Percentiles rank a stretch among this genome's conserved stretches.
These are phyloP conservation scores for Cavia porcellus DNA, from an alignment of 2,113 vertebrate species.

Conservation along the genomic window DNA sequence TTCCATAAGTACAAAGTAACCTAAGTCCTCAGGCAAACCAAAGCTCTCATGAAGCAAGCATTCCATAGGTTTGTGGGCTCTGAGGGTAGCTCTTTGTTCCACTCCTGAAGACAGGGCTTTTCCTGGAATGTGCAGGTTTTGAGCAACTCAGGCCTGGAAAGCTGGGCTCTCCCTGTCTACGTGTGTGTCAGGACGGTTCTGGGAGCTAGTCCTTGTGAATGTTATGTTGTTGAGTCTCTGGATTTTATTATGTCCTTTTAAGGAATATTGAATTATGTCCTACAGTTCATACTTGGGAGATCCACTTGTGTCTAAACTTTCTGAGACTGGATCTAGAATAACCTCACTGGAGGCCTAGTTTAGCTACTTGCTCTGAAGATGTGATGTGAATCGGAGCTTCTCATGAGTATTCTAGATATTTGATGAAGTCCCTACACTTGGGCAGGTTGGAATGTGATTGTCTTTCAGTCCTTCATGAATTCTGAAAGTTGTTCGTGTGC, in stretches of 20 bases:
- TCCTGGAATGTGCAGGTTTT: background rate
- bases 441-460: background rate
- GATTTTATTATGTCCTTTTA: conserved; percentile 30
- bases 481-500: background rate
- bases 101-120: background rate
- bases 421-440: background rate
- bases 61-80: background rate
- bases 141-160: background rate
- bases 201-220: background rate
- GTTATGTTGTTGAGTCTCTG: background rate
- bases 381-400: background rate
- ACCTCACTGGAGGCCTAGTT: background rate
- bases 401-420: background rate
- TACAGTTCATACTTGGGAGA: background rate
- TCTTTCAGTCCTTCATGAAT: background rate
- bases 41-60: conserved; percentile 17
- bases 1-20: background rate
- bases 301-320: background rate
- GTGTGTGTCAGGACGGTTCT: background rate
- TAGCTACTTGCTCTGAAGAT: background rate
- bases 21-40: background rate
- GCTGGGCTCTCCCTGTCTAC: background rate
- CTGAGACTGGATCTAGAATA: background rate
- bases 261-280: background rate
- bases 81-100: background rate